A percentile compares a stretch with the other conserved stretches of the same genome.
Evolutionary conservation across 1,140 invertebrate genomes (phyloP).

Genomic region (Hylaeus anthracinus): DNA sequence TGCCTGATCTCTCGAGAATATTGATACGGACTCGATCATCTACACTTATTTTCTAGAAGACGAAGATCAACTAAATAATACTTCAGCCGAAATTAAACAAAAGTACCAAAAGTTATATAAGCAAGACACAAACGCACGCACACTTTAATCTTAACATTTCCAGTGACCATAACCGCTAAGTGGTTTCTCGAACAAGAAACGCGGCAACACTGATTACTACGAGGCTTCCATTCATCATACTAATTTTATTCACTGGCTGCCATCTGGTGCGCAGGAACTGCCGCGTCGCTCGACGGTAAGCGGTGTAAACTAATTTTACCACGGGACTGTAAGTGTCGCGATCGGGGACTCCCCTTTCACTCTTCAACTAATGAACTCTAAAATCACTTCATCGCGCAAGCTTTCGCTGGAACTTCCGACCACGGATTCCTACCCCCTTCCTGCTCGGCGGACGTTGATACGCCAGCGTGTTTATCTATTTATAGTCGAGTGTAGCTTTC

Average conservation of each 20-base stretch:
- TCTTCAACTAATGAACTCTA: conserved; percentile 28
- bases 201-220: too few species aligned
- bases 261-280: background rate
- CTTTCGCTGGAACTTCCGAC: conserved; percentile 43
- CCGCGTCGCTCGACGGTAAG: background rate
- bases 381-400: conserved; percentile 44
- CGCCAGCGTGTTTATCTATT: conserved; percentile 48
- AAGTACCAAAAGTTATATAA: too few species aligned
- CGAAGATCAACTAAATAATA: too few species aligned
- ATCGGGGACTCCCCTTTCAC: background rate
- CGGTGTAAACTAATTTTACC: conserved; percentile 34
- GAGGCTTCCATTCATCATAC: too few species aligned
- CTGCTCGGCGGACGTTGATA: conserved; percentile 2
- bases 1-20: too few species aligned
- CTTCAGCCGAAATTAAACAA: too few species aligned
- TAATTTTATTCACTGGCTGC: background rate
- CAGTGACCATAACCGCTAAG: too few species aligned
- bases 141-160: too few species aligned
- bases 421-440: conserved; percentile 34
- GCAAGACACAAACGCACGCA: too few species aligned
- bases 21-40: too few species aligned
- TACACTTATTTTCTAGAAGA: too few species aligned
- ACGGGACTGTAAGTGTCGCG: conserved; percentile 2
- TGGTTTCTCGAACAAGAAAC: too few species aligned
- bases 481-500: conserved; percentile 49